These are phyloP conservation scores for Platichthys flesus DNA, from an alignment of 2,113 vertebrate species.

Conservation along the genomic window DNA sequence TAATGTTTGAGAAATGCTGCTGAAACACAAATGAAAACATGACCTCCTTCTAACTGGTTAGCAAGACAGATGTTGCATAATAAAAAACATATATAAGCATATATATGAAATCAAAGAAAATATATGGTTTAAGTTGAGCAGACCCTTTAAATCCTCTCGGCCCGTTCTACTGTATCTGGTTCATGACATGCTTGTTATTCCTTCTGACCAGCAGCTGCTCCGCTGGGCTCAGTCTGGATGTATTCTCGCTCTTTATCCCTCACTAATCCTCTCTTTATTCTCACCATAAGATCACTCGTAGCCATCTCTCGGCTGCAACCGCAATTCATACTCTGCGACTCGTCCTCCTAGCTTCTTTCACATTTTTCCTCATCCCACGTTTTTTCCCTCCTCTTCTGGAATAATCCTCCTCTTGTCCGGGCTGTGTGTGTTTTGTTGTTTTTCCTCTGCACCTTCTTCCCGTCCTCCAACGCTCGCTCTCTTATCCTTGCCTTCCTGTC, in stretches of 20 bases:
- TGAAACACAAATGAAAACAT: too few relatives aligned
- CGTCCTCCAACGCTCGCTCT: conserved; percentile 10
- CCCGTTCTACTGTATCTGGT: conserved; percentile 11
- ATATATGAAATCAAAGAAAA: background rate
- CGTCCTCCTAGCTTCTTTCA: background rate
- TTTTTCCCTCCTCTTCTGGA: conserved; percentile 2
- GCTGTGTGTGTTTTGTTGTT: background rate
- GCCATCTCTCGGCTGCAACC: conserved; percentile 40
- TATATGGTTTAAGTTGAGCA: background rate
- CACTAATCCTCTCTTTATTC: conserved; percentile 69
- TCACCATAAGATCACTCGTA: conserved; percentile 55
- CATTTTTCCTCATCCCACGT: conserved; percentile 16
- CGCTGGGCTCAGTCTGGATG: conserved; percentile 40
- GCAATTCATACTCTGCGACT: conserved; percentile 2
- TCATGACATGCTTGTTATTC: conserved; percentile 30
- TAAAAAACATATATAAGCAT: too few relatives aligned
- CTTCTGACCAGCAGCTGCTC: conserved; percentile 48
- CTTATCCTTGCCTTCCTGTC: conserved; percentile 45
- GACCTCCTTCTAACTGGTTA: too few relatives aligned
- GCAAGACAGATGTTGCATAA: too few relatives aligned
- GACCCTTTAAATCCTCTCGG: conserved; percentile 23
- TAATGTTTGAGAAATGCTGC: too few relatives aligned
- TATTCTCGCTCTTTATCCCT: conserved; percentile 72
- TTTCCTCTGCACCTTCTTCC: background rate
- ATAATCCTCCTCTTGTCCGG: conserved; percentile 4